A percentile compares a stretch with the other conserved stretches of the same genome.
phyloP scores from a whole-genome alignment of 1,140 invertebrate genomes.

The Panulirus ornatus region DNA sequence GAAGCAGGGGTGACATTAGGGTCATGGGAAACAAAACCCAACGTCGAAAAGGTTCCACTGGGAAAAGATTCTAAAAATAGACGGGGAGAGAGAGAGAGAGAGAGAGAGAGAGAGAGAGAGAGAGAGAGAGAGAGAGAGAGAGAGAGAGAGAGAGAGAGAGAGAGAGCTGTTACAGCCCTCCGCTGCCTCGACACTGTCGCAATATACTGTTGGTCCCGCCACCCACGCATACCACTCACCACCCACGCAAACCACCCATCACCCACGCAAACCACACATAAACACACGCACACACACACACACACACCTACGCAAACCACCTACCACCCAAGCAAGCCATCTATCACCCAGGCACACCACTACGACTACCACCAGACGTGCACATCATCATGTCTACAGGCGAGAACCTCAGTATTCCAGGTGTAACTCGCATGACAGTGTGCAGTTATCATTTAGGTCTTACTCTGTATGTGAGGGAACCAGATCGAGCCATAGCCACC shows the following conservation, averaged over 20 bases:
- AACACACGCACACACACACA: constrained; percentile 14
- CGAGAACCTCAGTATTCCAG: too few species aligned
- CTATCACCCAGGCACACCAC: background rate
- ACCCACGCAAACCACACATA: background rate
- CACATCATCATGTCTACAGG: too few species aligned
- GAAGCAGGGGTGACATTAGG: constrained; percentile 52
- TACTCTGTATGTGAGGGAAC: too few species aligned
- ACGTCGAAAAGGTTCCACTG: constrained; percentile 45
- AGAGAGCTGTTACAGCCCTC: background rate
- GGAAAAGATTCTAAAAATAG: background rate
- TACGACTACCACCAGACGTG: too few species aligned
- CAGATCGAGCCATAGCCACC: too few species aligned
- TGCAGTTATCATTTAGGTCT: too few species aligned
- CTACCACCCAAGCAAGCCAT: too few species aligned
- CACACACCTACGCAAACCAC: background rate
- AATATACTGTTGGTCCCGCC: too few species aligned
- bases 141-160: too few species aligned
- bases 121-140: background rate
- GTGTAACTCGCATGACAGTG: too few species aligned
- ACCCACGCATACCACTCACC: background rate
- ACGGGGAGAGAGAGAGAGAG: too few species aligned
- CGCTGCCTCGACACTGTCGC: background rate
- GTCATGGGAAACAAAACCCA: constrained; percentile 62
- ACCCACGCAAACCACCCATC: background rate
- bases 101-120: background rate